Conservation (phyloP, 92 coral and sea anemone genomes). For the Epizoanthus scotinus region DNA sequence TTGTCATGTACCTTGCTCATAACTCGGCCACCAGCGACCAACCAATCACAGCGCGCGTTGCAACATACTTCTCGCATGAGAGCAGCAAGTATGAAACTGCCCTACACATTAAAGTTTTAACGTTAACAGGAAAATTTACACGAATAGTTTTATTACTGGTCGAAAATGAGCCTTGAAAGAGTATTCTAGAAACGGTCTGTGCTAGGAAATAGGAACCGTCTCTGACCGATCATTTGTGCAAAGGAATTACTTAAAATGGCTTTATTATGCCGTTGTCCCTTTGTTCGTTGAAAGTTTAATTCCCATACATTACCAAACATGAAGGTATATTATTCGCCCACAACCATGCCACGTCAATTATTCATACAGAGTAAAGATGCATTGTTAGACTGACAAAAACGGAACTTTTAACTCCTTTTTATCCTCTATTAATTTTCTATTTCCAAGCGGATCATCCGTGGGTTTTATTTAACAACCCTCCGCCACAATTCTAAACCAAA, state of each 20-base stretch:
- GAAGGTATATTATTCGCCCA: slow-evolving; percentile 72
- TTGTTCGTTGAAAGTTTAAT: slow-evolving; percentile 35
- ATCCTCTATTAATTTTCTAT: slow-evolving; percentile 16
- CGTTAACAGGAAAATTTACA: slow-evolving; percentile 26
- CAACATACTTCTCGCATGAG: slow-evolving; percentile 81
- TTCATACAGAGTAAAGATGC: slow-evolving; percentile 63
- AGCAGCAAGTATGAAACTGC: slow-evolving; percentile 41
- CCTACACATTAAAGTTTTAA: slow-evolving; percentile 33
- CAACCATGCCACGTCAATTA: slow-evolving; percentile 91
- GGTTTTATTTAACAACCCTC: neutral
- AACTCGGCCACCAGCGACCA: slow-evolving; percentile 52
- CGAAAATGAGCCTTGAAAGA: neutral
- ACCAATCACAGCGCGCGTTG: slow-evolving; percentile 62
- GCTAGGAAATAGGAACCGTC: neutral
- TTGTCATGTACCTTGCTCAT: slow-evolving; percentile 20
- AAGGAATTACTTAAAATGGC: neutral
- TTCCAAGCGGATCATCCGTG: neutral
- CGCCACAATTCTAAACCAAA: neutral
- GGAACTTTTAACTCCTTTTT: slow-evolving; percentile 4
- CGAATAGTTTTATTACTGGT: neutral
- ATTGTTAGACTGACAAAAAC: slow-evolving; percentile 18
- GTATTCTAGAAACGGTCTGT: slow-evolving; percentile 1
- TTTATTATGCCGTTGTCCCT: neutral
- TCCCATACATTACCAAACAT: slow-evolving; percentile 36
- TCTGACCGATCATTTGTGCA: neutral